These are phyloP conservation scores for Drosophila borealis DNA, from an alignment of 2,888 invertebrate species.

Conservation along the genomic window DNA sequence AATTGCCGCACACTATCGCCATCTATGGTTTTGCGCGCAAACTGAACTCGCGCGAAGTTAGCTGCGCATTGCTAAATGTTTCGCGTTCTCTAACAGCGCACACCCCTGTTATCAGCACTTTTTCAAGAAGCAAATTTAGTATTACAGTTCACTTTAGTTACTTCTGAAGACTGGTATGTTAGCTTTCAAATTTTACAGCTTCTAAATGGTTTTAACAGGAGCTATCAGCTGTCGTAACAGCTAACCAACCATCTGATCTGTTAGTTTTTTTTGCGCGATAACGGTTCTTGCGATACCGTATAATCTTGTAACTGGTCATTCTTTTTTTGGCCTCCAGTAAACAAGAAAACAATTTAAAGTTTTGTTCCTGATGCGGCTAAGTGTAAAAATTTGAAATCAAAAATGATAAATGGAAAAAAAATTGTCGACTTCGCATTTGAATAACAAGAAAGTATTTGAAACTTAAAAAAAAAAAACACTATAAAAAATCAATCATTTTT, in stretches of 20 bases:
- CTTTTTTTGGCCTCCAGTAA: background rate
- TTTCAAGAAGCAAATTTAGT: too few species aligned
- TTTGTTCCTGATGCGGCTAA: background rate
- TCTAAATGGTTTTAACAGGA: background rate
- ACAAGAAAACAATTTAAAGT: background rate
- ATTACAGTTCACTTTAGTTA: too few species aligned
- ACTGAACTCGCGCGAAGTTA: conserved; percentile 27
- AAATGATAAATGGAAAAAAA: background rate
- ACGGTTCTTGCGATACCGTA: conserved; percentile 12
- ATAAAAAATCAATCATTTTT: conserved; percentile 2
- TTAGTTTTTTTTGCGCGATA: background rate
- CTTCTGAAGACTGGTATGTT: too few species aligned
- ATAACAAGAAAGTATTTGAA: background rate
- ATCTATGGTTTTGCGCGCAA: conserved; percentile 21
- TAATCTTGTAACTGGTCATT: background rate
- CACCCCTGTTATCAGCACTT: conserved; percentile 12
- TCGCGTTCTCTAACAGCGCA: conserved; percentile 15
- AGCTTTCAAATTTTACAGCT: background rate
- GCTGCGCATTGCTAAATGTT: conserved; percentile 25
- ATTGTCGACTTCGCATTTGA: too few species aligned
- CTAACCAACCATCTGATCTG: background rate
- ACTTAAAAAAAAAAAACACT: background rate
- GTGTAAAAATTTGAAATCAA: background rate
- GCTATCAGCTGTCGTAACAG: background rate
- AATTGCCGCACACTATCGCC: conserved; percentile 15